A percentile compares a stretch with the other conserved stretches of the same genome.
phyloP scores from a whole-genome alignment of 2,888 invertebrate species.

The Agriopis aurantiaria region DNA sequence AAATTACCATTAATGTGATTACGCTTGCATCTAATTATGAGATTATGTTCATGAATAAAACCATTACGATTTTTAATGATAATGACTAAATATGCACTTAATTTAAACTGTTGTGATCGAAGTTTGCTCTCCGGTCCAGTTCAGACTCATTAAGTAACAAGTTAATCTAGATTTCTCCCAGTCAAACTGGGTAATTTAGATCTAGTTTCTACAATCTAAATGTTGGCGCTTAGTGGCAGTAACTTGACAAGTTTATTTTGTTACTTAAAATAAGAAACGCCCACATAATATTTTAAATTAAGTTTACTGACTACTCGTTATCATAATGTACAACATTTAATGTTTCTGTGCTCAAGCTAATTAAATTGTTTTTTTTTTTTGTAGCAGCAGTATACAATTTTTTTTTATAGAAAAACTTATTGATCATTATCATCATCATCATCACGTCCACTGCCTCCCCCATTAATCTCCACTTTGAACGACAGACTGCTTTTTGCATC shows the following conservation, averaged over 20 bases:
- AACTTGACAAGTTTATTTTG: constrained; percentile 13
- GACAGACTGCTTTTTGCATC: too few relatives aligned
- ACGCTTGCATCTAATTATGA: constrained; percentile 37
- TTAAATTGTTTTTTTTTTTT: too few relatives aligned
- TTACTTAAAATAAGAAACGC: not conserved
- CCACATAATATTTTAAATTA: too few relatives aligned
- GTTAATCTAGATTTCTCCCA: constrained; percentile 33
- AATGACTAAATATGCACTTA: constrained; percentile 27
- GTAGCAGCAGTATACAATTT: too few relatives aligned
- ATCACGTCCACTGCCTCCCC: too few relatives aligned
- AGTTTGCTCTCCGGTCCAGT: constrained; percentile 21
- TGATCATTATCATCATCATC: too few relatives aligned
- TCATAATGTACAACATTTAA: too few relatives aligned
- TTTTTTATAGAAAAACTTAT: too few relatives aligned
- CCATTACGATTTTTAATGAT: constrained; percentile 41
- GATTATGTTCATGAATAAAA: constrained; percentile 39
- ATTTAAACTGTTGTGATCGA: constrained; percentile 28
- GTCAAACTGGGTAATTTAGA: constrained; percentile 22
- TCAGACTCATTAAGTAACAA: constrained; percentile 28
- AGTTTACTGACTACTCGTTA: too few relatives aligned
- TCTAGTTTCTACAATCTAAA: constrained; percentile 16
- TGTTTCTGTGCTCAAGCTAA: too few relatives aligned
- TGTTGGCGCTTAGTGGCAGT: constrained; percentile 4
- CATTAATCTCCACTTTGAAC: too few relatives aligned
- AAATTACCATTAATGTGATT: constrained; percentile 36